Evolutionary conservation across 2,888 invertebrate species (phyloP).

Genomic region (Melanargia galathea): DNA sequence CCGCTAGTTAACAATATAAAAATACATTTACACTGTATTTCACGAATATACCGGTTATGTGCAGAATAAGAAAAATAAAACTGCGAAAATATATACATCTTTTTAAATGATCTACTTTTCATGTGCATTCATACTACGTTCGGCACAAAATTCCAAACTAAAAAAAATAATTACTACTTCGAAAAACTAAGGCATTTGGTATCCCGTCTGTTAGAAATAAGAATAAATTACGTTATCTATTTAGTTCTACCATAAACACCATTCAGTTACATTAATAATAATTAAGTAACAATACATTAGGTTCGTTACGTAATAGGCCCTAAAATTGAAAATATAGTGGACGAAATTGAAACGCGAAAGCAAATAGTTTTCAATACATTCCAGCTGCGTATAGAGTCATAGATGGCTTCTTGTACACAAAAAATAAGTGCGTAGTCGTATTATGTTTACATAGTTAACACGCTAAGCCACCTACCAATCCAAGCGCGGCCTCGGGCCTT

Average conservation of each 20-base stretch:
- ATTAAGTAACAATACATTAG: slow-evolving; percentile 20
- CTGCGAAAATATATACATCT: slow-evolving; percentile 11
- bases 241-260: slow-evolving; percentile 19
- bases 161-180: neutral
- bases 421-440: neutral
- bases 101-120: slow-evolving; percentile 4
- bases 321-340: slow-evolving; percentile 38
- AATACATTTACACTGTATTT: slow-evolving; percentile 10
- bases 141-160: slow-evolving; percentile 3
- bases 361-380: slow-evolving; percentile 14
- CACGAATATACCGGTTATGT: slow-evolving; percentile 17
- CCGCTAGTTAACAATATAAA: slow-evolving; percentile 11
- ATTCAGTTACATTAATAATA: slow-evolving; percentile 23
- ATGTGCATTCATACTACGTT: slow-evolving; percentile 8
- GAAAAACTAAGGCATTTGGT: slow-evolving; percentile 4
- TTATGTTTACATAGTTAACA: neutral
- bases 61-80: slow-evolving; percentile 18
- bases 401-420: neutral
- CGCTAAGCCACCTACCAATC: neutral
- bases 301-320: slow-evolving; percentile 15
- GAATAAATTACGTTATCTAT: slow-evolving; percentile 3
- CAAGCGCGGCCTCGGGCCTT: neutral
- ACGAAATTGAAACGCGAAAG: slow-evolving; percentile 36
- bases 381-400: slow-evolving; percentile 8
- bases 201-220: slow-evolving; percentile 18